Evolutionary conservation across 2,797 vertebrate genomes (phyloP).

Genomic region (Urosaurus nigricauda): DNA sequence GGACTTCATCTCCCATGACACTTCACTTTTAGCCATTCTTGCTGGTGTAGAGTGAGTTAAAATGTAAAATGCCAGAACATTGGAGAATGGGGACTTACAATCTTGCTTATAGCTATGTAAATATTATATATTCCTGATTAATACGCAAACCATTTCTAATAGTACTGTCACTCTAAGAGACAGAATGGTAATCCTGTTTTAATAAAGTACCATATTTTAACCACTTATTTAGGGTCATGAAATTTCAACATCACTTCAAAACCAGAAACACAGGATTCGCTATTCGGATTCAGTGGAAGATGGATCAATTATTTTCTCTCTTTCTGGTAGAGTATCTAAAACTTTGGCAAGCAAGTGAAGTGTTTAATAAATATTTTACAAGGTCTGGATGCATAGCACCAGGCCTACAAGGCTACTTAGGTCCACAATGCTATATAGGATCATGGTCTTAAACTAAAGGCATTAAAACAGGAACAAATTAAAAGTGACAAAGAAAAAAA

Average conservation of each 20-base stretch:
- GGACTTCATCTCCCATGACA: not conserved
- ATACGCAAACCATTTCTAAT: slow-evolving; percentile 20
- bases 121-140: slow-evolving; percentile 41
- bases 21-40: not conserved
- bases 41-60: not conserved
- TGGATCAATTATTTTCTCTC: slow-evolving; percentile 89
- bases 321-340: slow-evolving; percentile 86
- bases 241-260: slow-evolving; percentile 76
- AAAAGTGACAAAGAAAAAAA: not conserved
- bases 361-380: slow-evolving; percentile 41
- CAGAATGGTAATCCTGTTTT: slow-evolving; percentile 52
- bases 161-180: slow-evolving; percentile 5
- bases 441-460: not conserved
- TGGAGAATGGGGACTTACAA: not conserved
- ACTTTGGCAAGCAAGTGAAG: slow-evolving; percentile 39
- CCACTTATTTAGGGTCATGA: slow-evolving; percentile 83
- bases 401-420: not conserved
- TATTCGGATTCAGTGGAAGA: slow-evolving; percentile 86
- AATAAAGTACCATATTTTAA: slow-evolving; percentile 44
- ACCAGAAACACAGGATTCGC: slow-evolving; percentile 86
- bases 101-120: not conserved
- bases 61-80: not conserved
- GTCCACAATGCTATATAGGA: no score
- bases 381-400: not conserved
- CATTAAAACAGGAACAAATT: not conserved